phyloP scores from a whole-genome alignment of 2,888 invertebrate genomes.

The Lepas anatifera region DNA sequence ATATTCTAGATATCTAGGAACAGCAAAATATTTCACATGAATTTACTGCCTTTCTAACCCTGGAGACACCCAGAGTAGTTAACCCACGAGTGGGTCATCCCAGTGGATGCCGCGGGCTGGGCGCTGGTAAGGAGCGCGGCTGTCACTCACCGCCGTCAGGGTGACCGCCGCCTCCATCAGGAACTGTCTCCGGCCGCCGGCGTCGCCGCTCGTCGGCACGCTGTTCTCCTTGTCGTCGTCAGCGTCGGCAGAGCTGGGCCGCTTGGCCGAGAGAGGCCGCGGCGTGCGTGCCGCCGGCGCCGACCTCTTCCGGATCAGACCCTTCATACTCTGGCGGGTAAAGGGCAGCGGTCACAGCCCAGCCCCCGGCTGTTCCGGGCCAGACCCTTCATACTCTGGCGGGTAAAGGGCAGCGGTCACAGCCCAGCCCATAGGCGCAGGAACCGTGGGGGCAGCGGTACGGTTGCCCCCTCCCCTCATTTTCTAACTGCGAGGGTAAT shows the following conservation, averaged over 20 bases:
- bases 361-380: conserved; percentile 54
- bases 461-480: too few species aligned
- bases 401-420: not conserved
- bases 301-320: conserved; percentile 56
- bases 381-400: conserved; percentile 60
- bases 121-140: too few species aligned
- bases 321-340: conserved; percentile 55
- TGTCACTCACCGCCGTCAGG: conserved; percentile 28
- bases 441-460: too few species aligned
- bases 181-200: conserved; percentile 31
- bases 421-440: too few species aligned
- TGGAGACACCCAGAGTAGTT: too few species aligned
- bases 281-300: conserved; percentile 44
- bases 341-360: conserved; percentile 23
- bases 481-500: too few species aligned
- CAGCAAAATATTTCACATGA: too few species aligned
- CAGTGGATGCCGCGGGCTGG: too few species aligned
- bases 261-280: conserved; percentile 36
- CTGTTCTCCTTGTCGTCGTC: not conserved
- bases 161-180: conserved; percentile 29
- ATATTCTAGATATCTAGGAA: too few species aligned
- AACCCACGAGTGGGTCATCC: too few species aligned
- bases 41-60: too few species aligned
- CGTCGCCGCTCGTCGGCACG: not conserved
- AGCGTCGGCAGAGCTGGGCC: conserved; percentile 29